These are phyloP conservation scores for Siderastrea siderea DNA, from an alignment of 92 coral and sea anemone species.

Conservation along the genomic window DNA sequence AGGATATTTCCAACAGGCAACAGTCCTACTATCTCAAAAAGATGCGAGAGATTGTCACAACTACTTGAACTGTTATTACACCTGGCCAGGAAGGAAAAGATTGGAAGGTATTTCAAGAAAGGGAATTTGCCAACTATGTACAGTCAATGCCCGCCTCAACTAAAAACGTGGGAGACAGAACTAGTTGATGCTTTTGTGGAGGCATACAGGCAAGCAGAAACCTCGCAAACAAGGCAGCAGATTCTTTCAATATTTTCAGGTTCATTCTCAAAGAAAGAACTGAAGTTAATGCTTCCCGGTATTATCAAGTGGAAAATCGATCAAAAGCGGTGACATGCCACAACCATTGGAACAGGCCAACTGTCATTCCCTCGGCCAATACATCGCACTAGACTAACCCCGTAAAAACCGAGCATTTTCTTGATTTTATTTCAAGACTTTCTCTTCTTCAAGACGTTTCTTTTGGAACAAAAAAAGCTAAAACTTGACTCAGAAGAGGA, in stretches of 20 bases:
- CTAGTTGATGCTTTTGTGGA: background rate
- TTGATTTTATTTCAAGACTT: conserved; percentile 16
- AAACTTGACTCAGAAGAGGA: conserved; percentile 33
- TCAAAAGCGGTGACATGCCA: background rate
- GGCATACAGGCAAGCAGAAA: background rate
- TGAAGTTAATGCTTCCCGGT: background rate
- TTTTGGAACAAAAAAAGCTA: conserved; percentile 28
- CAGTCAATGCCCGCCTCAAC: background rate
- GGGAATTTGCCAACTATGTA: background rate
- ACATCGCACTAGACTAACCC: conserved; percentile 11
- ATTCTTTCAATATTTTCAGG: background rate
- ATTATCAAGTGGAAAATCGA: background rate
- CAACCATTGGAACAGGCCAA: background rate
- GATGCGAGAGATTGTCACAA: background rate
- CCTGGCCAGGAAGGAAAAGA: background rate
- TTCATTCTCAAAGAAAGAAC: background rate
- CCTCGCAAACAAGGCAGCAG: background rate
- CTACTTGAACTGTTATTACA: background rate
- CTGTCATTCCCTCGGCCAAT: background rate
- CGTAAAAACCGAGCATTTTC: conserved; percentile 17
- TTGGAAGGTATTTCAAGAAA: background rate
- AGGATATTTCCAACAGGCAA: background rate
- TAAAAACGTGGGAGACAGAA: background rate
- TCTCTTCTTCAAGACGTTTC: conserved; percentile 30
- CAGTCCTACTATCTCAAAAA: conserved; percentile 1